Percentiles rank a stretch among this genome's conserved stretches.
Evolutionary conservation across 2,888 invertebrate species (phyloP).

Genomic region (Gastracanthus pulcherrimus): DNA sequence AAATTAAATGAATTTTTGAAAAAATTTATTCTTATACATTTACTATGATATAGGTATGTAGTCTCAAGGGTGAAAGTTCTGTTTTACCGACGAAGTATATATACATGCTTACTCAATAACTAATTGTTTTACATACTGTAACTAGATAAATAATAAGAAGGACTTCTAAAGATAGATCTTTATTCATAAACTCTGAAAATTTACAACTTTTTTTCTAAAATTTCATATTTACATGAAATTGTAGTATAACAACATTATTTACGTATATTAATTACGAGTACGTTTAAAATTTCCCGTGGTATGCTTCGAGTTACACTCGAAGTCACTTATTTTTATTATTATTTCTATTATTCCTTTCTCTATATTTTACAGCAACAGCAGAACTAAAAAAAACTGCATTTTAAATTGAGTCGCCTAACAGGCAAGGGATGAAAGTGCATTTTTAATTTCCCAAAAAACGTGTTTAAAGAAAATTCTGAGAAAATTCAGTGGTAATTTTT

Average conservation of each 20-base stretch:
- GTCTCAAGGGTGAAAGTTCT: neutral
- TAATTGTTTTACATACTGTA: too few relatives aligned
- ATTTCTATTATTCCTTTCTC: neutral
- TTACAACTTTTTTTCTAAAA: conserved; percentile 33
- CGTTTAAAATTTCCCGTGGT: neutral
- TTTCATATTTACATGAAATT: conserved; percentile 42
- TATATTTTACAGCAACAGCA: neutral
- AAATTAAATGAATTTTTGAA: conserved; percentile 23
- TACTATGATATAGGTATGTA: too few relatives aligned
- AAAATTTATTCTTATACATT: neutral
- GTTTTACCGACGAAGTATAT: neutral
- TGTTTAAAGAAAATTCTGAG: too few relatives aligned
- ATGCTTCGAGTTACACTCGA: neutral
- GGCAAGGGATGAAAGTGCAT: too few relatives aligned
- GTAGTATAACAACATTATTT: conserved; percentile 39
- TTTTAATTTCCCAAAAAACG: too few relatives aligned
- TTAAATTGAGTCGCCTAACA: too few relatives aligned
- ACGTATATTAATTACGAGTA: conserved; percentile 21
- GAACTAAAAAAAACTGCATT: neutral
- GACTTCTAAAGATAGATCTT: conserved; percentile 27
- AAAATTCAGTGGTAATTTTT: too few relatives aligned
- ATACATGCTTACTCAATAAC: too few relatives aligned
- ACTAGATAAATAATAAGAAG: neutral
- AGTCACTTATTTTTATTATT: neutral
- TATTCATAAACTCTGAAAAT: conserved; percentile 42